Evolutionary conservation across 2,113 vertebrate species (phyloP).

Genomic region (Lampris megalopsis): DNA sequence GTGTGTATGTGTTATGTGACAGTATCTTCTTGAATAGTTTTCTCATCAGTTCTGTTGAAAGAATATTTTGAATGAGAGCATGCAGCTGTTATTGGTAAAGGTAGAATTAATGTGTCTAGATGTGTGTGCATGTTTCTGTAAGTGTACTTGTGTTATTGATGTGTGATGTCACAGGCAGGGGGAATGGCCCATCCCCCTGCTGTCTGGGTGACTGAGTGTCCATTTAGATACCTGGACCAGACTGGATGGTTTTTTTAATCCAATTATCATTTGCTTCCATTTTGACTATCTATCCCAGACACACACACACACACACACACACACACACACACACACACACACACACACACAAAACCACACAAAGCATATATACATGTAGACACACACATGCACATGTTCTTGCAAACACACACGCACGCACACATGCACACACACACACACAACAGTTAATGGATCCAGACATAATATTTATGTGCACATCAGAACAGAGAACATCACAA

Average conservation of each 20-base stretch:
- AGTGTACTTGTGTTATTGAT: slow-evolving; percentile 42
- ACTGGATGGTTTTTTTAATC: slow-evolving; percentile 82
- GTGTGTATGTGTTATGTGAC: no score
- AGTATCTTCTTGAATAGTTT: no score
- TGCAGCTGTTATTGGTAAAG: background rate
- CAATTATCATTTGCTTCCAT: slow-evolving; percentile 74
- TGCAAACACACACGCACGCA: background rate
- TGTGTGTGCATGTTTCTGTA: slow-evolving; percentile 5
- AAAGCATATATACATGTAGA: slow-evolving; percentile 12
- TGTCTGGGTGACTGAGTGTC: slow-evolving; percentile 69
- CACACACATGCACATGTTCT: background rate
- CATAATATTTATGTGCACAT: background rate
- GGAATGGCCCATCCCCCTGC: slow-evolving; percentile 50
- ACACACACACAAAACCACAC: slow-evolving; percentile 22
- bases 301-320: slow-evolving; percentile 29
- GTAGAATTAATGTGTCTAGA: slow-evolving; percentile 6
- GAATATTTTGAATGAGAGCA: no score
- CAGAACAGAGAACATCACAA: no score
- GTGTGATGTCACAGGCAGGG: slow-evolving; percentile 57
- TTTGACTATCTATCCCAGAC: background rate
- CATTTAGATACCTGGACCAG: slow-evolving; percentile 74
- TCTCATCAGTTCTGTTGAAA: no score
- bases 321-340: slow-evolving; percentile 27
- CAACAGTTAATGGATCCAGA: slow-evolving; percentile 5
- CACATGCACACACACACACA: background rate